Base-by-base conservation (phyloP, 2,888 invertebrate genomes). In the Xestia ashworthii region DNA sequence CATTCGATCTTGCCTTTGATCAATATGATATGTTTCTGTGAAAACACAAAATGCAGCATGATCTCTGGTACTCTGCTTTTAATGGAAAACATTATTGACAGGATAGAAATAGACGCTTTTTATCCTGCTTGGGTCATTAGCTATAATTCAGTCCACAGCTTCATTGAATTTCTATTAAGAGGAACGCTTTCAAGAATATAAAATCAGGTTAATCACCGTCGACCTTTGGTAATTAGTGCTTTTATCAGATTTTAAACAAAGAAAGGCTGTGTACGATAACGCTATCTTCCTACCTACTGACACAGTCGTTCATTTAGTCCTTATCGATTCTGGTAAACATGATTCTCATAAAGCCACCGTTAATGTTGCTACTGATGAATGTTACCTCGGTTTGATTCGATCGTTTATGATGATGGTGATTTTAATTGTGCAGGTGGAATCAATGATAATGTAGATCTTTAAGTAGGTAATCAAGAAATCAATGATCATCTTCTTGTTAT, bases 251-350 rank as follows among this genome's bases (percentile, higher is more conserved):
- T 74, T 50, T 19, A 46, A 58, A 78, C 67, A 82, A 86, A 78
- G 71, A 46, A 46, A 70, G 50, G 38, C 70, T 71, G 1, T 86
- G 53, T 65, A 66, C 65, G 86, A 76, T 83, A 82, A n/a, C 44
- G 50, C 68, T 86, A 88, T 86, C 81, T 60, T 22, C 69, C n/a
- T 66, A 69, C 65, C 73, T 81, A 78, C 80, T 86, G 77, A 78
- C 81, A 88, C 74, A 86, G 81, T 79, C 75, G 71, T 70, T 67
- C 53, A 71, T 78, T 84, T 73, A 64, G n/a, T 60, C 58, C 58
- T 71, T 83, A 83, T 78, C 70, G 16, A 32, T 55, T 64, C 44
- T 74, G 12, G 32, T 75, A 66, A 80, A 72, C 69, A 71, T 55
- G 44, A 78, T 73, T 71, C 25, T 78, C 46, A 67, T 75, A 44